Conservation (phyloP, 2,888 invertebrate species). For the Aspidapion aeneum region DNA sequence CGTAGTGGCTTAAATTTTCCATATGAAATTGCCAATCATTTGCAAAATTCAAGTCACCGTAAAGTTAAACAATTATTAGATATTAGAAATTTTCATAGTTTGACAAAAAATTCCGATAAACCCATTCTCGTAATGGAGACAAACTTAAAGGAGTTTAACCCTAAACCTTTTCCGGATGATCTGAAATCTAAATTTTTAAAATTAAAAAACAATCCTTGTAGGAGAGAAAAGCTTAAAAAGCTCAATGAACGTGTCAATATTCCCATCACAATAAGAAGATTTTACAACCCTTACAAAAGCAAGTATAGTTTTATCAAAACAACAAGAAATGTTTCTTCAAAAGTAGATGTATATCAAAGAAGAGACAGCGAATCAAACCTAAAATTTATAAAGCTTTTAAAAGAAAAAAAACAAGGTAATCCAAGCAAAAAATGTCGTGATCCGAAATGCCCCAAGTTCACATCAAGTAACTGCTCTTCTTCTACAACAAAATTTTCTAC, state of each 20-base stretch:
- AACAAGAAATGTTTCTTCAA: constrained; percentile 6
- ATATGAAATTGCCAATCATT: background rate
- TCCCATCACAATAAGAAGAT: constrained; percentile 17
- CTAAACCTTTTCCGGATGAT: constrained; percentile 13
- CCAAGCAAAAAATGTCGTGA: background rate
- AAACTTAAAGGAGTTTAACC: constrained; percentile 12
- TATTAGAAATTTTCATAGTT: constrained; percentile 24
- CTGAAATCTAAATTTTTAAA: constrained; percentile 19
- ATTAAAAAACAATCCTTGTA: constrained; percentile 24
- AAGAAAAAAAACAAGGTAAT: background rate
- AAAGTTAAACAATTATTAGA: constrained; percentile 3
- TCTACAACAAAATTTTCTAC: constrained; percentile 3
- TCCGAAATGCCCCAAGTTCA: constrained; percentile 19
- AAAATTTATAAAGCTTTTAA: background rate
- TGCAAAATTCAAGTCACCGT: background rate
- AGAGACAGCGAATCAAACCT: background rate
- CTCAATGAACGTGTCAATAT: constrained; percentile 17
- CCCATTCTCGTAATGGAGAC: constrained; percentile 8
- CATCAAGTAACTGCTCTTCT: constrained; percentile 17
- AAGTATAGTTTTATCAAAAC: background rate
- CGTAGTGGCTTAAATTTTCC: constrained; percentile 9
- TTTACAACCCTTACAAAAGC: constrained; percentile 18
- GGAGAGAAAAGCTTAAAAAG: constrained; percentile 25
- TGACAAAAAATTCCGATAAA: constrained; percentile 20
- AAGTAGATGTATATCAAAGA: constrained; percentile 1